phyloP scores from a whole-genome alignment of 2,888 invertebrate genomes.

The Drosophila cognata region DNA sequence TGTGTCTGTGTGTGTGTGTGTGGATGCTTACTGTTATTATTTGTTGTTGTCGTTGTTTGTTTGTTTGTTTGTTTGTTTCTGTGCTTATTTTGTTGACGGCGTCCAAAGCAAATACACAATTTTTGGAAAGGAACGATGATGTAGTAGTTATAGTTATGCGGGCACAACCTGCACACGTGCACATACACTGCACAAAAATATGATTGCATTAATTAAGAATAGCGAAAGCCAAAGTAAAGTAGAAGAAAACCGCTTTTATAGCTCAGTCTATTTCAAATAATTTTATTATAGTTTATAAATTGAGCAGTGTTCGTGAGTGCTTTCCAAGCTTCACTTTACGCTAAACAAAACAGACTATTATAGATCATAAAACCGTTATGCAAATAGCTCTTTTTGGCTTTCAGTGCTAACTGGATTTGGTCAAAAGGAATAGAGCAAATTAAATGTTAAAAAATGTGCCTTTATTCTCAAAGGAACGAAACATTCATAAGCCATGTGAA shows the following conservation, averaged over 20 bases:
- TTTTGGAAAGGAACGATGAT: slow-evolving; percentile 44
- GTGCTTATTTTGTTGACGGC: slow-evolving; percentile 31
- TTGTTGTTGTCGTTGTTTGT: slow-evolving; percentile 25
- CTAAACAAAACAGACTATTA: neutral
- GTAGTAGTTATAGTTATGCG: slow-evolving; percentile 54
- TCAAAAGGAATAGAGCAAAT: neutral
- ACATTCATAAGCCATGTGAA: neutral
- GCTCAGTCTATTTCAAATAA: neutral
- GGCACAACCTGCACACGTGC: slow-evolving; percentile 27
- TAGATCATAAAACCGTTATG: neutral
- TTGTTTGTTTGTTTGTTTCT: slow-evolving; percentile 14
- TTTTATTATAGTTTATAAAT: neutral
- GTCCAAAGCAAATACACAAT: slow-evolving; percentile 33
- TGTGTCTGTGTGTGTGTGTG: slow-evolving; percentile 20
- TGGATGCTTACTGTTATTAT: slow-evolving; percentile 4
- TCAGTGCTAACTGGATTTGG: neutral
- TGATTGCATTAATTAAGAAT: neutral
- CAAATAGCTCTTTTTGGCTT: neutral
- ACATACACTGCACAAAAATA: slow-evolving; percentile 40
- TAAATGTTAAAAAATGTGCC: no score
- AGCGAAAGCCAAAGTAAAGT: neutral
- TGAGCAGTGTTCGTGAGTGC: neutral
- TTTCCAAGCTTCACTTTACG: neutral
- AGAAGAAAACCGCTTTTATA: neutral
- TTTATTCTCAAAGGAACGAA: neutral